Conservation (phyloP, 2,888 invertebrate species). For the Furcula furcula region DNA sequence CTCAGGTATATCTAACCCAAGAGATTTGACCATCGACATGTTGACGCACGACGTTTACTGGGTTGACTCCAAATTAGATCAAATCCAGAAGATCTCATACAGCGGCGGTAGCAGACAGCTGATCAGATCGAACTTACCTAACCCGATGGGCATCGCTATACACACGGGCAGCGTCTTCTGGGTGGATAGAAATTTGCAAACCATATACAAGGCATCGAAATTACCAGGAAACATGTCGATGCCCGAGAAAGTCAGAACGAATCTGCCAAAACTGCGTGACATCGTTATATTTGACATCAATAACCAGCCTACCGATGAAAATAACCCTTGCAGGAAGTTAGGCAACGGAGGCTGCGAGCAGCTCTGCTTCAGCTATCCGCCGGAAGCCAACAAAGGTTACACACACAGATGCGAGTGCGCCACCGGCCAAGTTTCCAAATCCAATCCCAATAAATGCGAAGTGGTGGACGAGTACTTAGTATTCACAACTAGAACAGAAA, state of each 20-base stretch:
- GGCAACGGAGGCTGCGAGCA: slow-evolving; percentile 95
- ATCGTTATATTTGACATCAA: slow-evolving; percentile 95
- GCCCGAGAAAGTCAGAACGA: slow-evolving; percentile 89
- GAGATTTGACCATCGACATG: slow-evolving; percentile 96
- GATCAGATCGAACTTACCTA: slow-evolving; percentile 93
- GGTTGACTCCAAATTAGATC: slow-evolving; percentile 97
- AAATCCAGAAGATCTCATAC: slow-evolving; percentile 95
- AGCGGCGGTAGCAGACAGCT: slow-evolving; percentile 91
- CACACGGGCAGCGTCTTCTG: slow-evolving; percentile 93
- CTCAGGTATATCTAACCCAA: slow-evolving; percentile 94
- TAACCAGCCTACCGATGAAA: slow-evolving; percentile 92
- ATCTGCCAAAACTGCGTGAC: slow-evolving; percentile 92
- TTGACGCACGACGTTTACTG: slow-evolving; percentile 97
- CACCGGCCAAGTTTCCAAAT: slow-evolving; percentile 87
- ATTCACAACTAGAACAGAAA: slow-evolving; percentile 96
- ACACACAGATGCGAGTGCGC: slow-evolving; percentile 95
- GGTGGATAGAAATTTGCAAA: slow-evolving; percentile 95
- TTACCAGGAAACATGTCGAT: slow-evolving; percentile 86
- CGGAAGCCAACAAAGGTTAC: slow-evolving; percentile 78
- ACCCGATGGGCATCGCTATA: slow-evolving; percentile 96
- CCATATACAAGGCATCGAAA: slow-evolving; percentile 91
- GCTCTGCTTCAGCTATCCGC: slow-evolving; percentile 96
- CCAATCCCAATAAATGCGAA: slow-evolving; percentile 88
- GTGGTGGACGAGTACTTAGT: slow-evolving; percentile 94
- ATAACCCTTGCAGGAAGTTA: slow-evolving; percentile 88